Base-by-base conservation (phyloP, 2,888 invertebrate species). In the Caenorhabditis angaria region DNA sequence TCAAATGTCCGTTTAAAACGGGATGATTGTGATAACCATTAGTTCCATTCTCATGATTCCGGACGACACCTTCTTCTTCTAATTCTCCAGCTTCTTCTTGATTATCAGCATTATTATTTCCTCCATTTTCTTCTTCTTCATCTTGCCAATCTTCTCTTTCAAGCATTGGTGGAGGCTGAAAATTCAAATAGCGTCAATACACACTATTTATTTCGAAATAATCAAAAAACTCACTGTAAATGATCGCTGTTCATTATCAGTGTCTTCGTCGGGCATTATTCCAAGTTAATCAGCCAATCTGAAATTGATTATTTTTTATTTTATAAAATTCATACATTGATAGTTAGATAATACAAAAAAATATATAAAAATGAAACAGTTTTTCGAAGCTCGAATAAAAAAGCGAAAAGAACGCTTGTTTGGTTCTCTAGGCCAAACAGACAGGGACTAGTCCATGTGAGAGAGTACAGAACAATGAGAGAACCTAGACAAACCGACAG, bases 101-200 rank as follows among this genome's bases (percentile, higher is more conserved):
- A 8, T 32, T 12, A 32, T 5, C 32, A 41, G 18, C 32, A 8
- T 32, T 12, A 32, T 32, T 12, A 32, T 32, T 18, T 10, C 18
- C 41, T 14, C 18, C 51, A 22, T 22, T 22, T 8, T 51, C 51
- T 24, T 51, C 25, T 22, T 51, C 22, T 51, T 51, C 51, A 8
- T 24, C 12, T 22, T 22, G 24, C 51, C 51, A 51, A 51, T 51
- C 51, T 51, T 51, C 51, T 22, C 51, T 22, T 51, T 51, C 51
- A 3, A 51, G 22, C 25, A 51, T 24, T 2, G 51, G 51, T 24
- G 51, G 51, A 24, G 51, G 51, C 51, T 51, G 22, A 24, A 51
- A 6, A 51, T 6, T 3, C 3, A 41, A 41, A 41, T 18, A 18
- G 18, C n/a, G n/a, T n/a, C n/a, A n/a, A n/a, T n/a, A n/a, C n/a